These are phyloP conservation scores for Macrocentrus cingulum DNA, from an alignment of 1,140 invertebrate species.

Conservation along the genomic window DNA sequence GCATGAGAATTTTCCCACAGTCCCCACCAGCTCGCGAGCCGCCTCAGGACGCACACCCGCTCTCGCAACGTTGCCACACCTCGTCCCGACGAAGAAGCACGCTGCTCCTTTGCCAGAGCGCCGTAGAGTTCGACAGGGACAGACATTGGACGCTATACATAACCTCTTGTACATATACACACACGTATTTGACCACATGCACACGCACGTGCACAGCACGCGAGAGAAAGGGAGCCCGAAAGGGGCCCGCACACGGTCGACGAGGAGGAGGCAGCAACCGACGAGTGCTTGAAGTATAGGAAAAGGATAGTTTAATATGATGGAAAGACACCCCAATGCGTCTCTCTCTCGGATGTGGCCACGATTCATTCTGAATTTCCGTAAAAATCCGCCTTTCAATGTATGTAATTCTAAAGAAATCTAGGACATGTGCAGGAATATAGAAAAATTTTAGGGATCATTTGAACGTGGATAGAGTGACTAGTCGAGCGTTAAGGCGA, in stretches of 20 bases:
- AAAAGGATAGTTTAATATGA: slow-evolving; percentile 13
- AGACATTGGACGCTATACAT: background rate
- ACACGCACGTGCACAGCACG: slow-evolving; percentile 11
- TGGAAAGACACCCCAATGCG: slow-evolving; percentile 26
- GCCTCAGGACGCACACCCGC: slow-evolving; percentile 49
- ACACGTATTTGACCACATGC: background rate
- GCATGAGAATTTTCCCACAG: slow-evolving; percentile 60
- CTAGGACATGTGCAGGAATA: too few relatives aligned
- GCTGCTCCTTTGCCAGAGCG: slow-evolving; percentile 25
- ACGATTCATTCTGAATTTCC: too few relatives aligned
- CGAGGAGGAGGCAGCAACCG: slow-evolving; percentile 13
- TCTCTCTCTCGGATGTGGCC: slow-evolving; percentile 5
- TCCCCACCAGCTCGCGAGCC: slow-evolving; percentile 44
- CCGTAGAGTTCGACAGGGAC: slow-evolving; percentile 12
- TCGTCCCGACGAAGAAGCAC: slow-evolving; percentile 40
- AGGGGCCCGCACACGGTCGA: slow-evolving; percentile 1
- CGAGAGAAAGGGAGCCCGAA: slow-evolving; percentile 11
- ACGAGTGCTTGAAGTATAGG: slow-evolving; percentile 18
- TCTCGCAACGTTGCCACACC: slow-evolving; percentile 56
- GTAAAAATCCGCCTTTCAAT: too few relatives aligned
- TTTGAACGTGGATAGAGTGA: too few relatives aligned
- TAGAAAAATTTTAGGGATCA: too few relatives aligned
- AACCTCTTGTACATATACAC: background rate
- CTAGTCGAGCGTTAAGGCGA: too few relatives aligned
- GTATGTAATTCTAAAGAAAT: slow-evolving; percentile 20